Percentiles rank a stretch among this genome's conserved stretches.
Conservation (phyloP, 2,113 vertebrate genomes). For the Plotosus lineatus region DNA sequence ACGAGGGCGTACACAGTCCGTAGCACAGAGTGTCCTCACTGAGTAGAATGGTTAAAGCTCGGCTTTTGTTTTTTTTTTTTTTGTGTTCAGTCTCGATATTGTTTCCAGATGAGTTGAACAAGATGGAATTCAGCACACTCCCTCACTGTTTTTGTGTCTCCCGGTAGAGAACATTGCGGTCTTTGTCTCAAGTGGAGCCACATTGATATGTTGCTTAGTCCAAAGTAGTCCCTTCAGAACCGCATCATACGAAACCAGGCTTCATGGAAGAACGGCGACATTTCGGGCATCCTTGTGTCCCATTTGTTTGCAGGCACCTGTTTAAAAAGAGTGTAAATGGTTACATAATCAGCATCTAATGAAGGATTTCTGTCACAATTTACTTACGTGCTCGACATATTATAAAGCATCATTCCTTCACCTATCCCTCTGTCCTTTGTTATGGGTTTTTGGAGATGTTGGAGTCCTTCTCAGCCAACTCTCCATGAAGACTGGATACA, state of each 20-base stretch:
- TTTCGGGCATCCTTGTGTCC: constrained; percentile 89
- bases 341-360: not conserved
- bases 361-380: not conserved
- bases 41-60: not conserved
- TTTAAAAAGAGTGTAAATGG: not conserved
- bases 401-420: no score
- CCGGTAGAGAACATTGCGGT: constrained; percentile 22
- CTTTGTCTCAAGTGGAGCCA: constrained; percentile 24
- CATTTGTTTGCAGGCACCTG: constrained; percentile 91
- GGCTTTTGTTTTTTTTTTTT: not conserved
- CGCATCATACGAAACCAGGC: constrained; percentile 89
- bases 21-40: not conserved
- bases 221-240: constrained; percentile 18
- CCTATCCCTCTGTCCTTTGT: no score
- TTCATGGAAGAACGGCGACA: constrained; percentile 92
- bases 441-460: no score
- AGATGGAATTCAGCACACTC: constrained; percentile 9
- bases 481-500: no score
- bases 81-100: constrained; percentile 22
- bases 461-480: no score
- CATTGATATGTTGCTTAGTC: constrained; percentile 37
- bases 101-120: constrained; percentile 23
- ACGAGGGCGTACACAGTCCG: not conserved
- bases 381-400: not conserved
- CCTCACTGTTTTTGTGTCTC: constrained; percentile 25